Conservation (phyloP, 2,797 vertebrate species). For the Thamnophis elegans region DNA sequence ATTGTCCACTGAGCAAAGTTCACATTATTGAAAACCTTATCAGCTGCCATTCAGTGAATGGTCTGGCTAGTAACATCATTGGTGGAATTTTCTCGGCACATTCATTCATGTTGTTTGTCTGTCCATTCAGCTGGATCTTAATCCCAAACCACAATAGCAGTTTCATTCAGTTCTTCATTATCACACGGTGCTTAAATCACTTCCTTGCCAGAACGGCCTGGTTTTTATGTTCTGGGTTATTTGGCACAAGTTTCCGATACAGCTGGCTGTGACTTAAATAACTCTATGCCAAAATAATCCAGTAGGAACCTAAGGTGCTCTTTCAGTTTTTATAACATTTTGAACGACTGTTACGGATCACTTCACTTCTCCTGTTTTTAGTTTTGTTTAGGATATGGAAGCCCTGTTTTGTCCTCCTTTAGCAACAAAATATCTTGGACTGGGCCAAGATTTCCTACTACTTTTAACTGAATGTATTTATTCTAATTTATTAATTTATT, state of each 20-base stretch:
- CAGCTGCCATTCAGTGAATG: constrained; percentile 63
- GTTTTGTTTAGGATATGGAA: background rate
- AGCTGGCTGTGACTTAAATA: background rate
- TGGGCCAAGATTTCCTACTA: background rate
- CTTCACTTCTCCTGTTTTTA: background rate
- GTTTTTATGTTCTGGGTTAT: constrained; percentile 7
- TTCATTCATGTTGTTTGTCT: constrained; percentile 68
- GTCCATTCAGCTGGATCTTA: constrained; percentile 57
- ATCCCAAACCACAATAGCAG: constrained; percentile 57
- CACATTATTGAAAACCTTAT: constrained; percentile 65
- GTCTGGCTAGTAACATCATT: constrained; percentile 53
- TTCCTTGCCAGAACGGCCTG: background rate
- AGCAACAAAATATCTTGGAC: background rate
- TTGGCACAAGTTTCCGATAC: constrained; percentile 3
- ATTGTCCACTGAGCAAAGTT: constrained; percentile 46
- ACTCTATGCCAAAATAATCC: background rate
- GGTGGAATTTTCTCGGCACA: constrained; percentile 55
- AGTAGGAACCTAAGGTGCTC: background rate
- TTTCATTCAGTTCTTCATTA: constrained; percentile 53
- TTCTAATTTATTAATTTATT: background rate
- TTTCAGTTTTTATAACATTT: background rate
- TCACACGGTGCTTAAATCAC: constrained; percentile 42
- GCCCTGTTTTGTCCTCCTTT: background rate
- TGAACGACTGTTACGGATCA: background rate
- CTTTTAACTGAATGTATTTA: background rate